phyloP scores from a whole-genome alignment of 2,797 vertebrate genomes.

The Catharus ustulatus region DNA sequence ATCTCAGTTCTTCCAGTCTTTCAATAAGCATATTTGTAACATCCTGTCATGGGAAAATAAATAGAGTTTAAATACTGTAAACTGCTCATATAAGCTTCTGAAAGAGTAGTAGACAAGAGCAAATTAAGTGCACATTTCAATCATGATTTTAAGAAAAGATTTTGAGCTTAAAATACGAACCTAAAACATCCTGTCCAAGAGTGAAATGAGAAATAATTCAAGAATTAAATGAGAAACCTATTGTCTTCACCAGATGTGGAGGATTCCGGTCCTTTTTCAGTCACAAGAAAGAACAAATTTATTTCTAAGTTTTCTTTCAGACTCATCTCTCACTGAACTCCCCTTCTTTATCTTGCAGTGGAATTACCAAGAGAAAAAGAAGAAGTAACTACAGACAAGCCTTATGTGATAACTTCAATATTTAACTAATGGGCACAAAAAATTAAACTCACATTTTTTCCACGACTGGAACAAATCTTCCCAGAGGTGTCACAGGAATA shows the following conservation, averaged over 20 bases:
- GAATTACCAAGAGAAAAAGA: not conserved
- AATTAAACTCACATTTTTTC: accelerated
- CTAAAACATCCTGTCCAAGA: not conserved
- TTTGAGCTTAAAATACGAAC: not conserved
- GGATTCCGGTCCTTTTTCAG: not conserved
- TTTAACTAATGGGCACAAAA: not conserved
- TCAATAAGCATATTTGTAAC: not conserved
- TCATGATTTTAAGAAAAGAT: not conserved
- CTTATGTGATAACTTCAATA: not conserved
- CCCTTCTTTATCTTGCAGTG: not conserved
- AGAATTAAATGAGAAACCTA: not conserved
- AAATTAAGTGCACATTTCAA: not conserved
- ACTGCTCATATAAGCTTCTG: not conserved
- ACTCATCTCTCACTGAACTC: not conserved
- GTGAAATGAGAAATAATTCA: not conserved
- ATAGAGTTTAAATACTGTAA: not conserved
- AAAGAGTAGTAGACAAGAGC: not conserved
- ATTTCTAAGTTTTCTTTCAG: not conserved
- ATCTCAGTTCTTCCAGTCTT: not conserved
- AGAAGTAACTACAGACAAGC: not conserved
- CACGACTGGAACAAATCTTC: not conserved
- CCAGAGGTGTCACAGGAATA: not conserved
- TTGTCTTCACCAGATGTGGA: not conserved
- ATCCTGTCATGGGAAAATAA: not conserved
- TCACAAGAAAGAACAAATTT: not conserved